phyloP scores from a whole-genome alignment of 1,140 invertebrate species.

The Procambarus virginalis region DNA sequence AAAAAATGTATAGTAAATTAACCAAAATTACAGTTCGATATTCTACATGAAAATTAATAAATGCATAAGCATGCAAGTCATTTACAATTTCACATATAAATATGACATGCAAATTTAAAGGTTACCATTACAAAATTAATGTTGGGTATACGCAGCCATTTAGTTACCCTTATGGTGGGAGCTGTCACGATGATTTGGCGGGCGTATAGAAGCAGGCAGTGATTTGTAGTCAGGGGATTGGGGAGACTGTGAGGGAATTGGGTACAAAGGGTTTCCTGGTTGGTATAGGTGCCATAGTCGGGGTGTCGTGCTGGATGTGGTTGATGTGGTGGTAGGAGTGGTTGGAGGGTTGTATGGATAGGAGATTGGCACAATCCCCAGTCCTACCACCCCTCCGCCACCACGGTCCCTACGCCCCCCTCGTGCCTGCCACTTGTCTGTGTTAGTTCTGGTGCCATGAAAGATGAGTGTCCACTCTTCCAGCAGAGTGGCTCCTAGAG shows the following conservation, averaged over 20 bases:
- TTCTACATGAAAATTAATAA: no score
- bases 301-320: constrained; percentile 25
- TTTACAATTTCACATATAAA: neutral
- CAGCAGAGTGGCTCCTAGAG: constrained; percentile 54
- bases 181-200: constrained; percentile 59
- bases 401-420: constrained; percentile 51
- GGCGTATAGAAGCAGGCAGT: constrained; percentile 38
- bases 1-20: no score
- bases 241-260: neutral
- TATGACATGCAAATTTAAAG: neutral
- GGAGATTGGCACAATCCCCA: constrained; percentile 20
- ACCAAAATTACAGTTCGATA: no score
- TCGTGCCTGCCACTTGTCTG: constrained; percentile 57
- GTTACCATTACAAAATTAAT: constrained; percentile 10
- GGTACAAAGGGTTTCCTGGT: constrained; percentile 17
- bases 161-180: constrained; percentile 64
- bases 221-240: constrained; percentile 42
- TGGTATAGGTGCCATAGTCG: constrained; percentile 34
- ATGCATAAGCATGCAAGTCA: neutral
- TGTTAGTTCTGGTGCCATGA: constrained; percentile 62
- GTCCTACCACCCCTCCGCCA: constrained; percentile 25
- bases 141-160: constrained; percentile 1
- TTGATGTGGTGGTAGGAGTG: constrained; percentile 41
- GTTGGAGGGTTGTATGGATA: constrained; percentile 17
- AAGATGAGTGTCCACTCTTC: constrained; percentile 54